Conservation (phyloP, 2,888 invertebrate species). For the Tetrapedia diversipes region DNA sequence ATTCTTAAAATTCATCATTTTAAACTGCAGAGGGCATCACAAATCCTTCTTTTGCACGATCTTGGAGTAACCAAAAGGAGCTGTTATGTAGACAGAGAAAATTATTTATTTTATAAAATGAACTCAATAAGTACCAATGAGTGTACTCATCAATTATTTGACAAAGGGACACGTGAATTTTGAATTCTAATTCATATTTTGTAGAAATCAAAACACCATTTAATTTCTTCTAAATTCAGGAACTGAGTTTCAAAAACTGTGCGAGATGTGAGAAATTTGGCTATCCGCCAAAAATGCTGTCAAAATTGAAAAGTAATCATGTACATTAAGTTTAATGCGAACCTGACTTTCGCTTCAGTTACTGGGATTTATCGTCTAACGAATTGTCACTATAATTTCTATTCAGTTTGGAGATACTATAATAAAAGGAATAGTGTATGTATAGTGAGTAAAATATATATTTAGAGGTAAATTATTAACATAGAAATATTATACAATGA, state of each 20-base stretch:
- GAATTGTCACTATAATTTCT: too few relatives aligned
- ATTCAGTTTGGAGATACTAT: too few relatives aligned
- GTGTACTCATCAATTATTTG: constrained; percentile 55
- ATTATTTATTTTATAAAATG: constrained; percentile 28
- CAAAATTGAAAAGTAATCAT: constrained; percentile 1
- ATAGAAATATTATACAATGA: too few relatives aligned
- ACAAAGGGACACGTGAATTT: constrained; percentile 45
- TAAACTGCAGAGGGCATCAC: too few relatives aligned
- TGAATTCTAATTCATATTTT: constrained; percentile 57
- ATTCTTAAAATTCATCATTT: too few relatives aligned
- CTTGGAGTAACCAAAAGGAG: too few relatives aligned
- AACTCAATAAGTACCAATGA: constrained; percentile 65
- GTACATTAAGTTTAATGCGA: background rate
- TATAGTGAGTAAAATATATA: too few relatives aligned
- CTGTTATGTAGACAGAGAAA: constrained; percentile 26
- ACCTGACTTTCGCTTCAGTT: background rate
- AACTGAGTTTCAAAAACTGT: constrained; percentile 39
- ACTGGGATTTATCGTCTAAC: background rate
- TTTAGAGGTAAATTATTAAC: too few relatives aligned
- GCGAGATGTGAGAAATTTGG: constrained; percentile 44
- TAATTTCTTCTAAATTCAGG: constrained; percentile 44
- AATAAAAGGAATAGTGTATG: too few relatives aligned
- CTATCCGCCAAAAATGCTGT: constrained; percentile 39
- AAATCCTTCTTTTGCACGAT: too few relatives aligned
- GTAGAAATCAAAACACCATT: background rate